phyloP scores from a whole-genome alignment of 2,113 vertebrate species.

The Notothenia rossii region DNA sequence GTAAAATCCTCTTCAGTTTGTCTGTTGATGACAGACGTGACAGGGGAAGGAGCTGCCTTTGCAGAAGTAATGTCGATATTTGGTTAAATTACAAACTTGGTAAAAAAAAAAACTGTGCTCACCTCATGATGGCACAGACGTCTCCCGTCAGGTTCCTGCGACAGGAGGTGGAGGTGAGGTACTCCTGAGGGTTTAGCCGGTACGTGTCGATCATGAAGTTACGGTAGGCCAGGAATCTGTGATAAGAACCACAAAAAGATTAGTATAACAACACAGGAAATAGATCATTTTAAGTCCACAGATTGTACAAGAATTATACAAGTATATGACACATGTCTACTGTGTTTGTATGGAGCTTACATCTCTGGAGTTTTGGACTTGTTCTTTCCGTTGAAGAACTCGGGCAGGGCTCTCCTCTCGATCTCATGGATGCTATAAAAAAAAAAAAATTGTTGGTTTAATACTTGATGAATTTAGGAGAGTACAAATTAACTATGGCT shows the following conservation, averaged over 20 bases:
- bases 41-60: not conserved
- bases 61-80: not conserved
- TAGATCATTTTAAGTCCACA: too few relatives aligned
- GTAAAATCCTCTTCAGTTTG: too few relatives aligned
- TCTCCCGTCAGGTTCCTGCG: conserved; percentile 96
- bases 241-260: rapidly evolving
- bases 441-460: not conserved
- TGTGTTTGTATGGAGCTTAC: conserved; percentile 81
- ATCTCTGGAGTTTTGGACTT: conserved; percentile 99
- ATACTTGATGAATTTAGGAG: not conserved
- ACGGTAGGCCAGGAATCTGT: conserved; percentile 96
- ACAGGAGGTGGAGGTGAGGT: conserved; percentile 97
- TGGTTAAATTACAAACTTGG: not conserved
- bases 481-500: not conserved
- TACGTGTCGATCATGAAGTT: conserved; percentile 99
- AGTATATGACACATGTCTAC: too few relatives aligned
- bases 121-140: conserved; percentile 99
- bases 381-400: conserved; percentile 98
- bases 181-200: conserved; percentile 96
- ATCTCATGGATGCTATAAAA: conserved; percentile 92
- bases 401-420: conserved; percentile 92
- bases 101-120: not conserved
- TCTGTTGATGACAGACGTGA: not conserved
- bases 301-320: too few relatives aligned
- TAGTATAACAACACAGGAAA: not conserved